A percentile compares a stretch with the other conserved stretches of the same genome.
These are phyloP conservation scores for Spinibarbus caldwelli DNA, from an alignment of 2,797 vertebrate genomes.

Conservation along the genomic window DNA sequence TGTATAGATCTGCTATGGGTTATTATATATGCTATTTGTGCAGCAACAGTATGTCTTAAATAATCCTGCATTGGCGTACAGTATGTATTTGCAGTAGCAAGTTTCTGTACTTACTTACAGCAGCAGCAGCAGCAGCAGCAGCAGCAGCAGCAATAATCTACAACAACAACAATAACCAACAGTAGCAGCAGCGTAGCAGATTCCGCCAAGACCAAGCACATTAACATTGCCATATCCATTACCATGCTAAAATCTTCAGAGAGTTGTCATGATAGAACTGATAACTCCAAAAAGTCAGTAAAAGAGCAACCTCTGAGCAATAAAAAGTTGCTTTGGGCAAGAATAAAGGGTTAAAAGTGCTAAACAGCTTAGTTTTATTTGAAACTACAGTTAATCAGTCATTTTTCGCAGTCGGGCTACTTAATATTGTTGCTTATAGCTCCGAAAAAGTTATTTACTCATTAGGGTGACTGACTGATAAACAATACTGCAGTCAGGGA, in stretches of 20 bases:
- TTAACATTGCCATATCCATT: too few relatives aligned
- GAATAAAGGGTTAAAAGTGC: conserved; percentile 25
- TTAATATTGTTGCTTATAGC: not conserved
- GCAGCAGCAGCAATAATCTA: too few relatives aligned
- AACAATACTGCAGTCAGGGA: conserved; percentile 8
- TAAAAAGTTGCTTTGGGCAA: not conserved
- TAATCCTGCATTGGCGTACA: not conserved
- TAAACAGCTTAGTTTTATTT: not conserved
- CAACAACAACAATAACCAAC: too few relatives aligned
- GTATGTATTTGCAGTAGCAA: too few relatives aligned
- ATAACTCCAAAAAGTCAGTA: not conserved
- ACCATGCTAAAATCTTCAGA: too few relatives aligned
- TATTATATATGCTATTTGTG: not conserved
- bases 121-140: too few relatives aligned
- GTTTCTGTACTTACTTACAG: too few relatives aligned
- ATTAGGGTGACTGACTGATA: not conserved
- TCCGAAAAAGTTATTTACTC: not conserved
- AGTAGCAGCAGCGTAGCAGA: too few relatives aligned
- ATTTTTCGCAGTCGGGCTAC: not conserved
- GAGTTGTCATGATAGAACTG: too few relatives aligned
- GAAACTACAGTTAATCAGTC: conserved; percentile 15
- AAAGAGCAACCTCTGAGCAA: conserved; percentile 3
- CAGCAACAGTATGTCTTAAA: not conserved
- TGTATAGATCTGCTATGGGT: too few relatives aligned
- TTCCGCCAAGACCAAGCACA: too few relatives aligned